Base-by-base conservation (phyloP, 2,113 vertebrate genomes). In the Pomatostomus ruficeps region DNA sequence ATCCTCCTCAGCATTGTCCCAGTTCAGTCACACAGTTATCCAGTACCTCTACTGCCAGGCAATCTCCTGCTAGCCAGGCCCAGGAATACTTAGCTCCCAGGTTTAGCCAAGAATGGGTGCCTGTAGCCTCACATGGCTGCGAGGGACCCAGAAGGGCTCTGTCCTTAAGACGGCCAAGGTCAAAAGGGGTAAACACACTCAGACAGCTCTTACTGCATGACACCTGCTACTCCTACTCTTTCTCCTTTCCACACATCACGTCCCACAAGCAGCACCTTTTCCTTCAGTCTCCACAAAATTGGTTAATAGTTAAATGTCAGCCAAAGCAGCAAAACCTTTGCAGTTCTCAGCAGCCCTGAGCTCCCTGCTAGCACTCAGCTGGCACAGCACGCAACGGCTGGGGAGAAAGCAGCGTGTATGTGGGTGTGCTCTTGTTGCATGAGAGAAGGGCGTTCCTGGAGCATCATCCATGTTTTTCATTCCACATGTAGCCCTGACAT, bases 281-380 rank as follows among this genome's bases (percentile, higher is more conserved):
- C 70, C 81, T 90, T 93, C 87, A 76, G 26, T 89, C 89, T 73
- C 51, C 63, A 62, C 51, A 83, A 43, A 51, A 31, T 5, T 66
- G 35, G 49, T 82, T 73, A 46, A 43, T 35, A 74, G 46, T 28
- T 85, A 94, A 95, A 96, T 91, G 85, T 85, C 93, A 96, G 36
- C 45, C 4, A 17, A 58, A 94, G 67, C 54, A 78, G 74, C 48
- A 79, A 72, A 96, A 78, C 54, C 26, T 85, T 72, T 45, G 15
- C 71, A 85, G 5, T 49, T 93, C 43, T 84, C 4, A 3, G 14
- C 54, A 65, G 31, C n/a, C 52, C 40, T 33, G 58, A 70, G 81
- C 51, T 48, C 10, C 67, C 26, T 19, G 51, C 35, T 65, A 33
- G 51, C 55, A 24, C 3, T 1, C n/a, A 79, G 61, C 20, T 6